A percentile compares a stretch with the other conserved stretches of the same genome.
These are phyloP conservation scores for Gymnorhina tibicen DNA, from an alignment of 2,113 vertebrate species.

Conservation along the genomic window DNA sequence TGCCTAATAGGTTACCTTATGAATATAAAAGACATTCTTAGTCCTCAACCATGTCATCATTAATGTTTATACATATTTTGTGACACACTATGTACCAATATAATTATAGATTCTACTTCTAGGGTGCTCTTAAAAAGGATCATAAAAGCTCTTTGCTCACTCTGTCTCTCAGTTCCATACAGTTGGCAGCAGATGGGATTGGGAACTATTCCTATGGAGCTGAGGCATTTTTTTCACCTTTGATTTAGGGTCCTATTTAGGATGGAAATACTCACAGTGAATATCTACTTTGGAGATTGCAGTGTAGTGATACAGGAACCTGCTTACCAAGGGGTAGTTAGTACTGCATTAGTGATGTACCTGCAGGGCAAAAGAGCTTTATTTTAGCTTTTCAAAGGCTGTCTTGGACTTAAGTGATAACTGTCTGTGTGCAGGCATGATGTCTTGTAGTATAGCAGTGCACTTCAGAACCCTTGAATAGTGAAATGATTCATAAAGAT, in stretches of 20 bases:
- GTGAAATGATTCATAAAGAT: not conserved
- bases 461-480: not conserved
- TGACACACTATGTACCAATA: conserved; percentile 19
- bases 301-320: not conserved
- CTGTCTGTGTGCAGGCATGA: not conserved
- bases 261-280: not conserved
- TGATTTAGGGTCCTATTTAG: conserved; percentile 28
- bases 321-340: conserved; percentile 30
- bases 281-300: not conserved
- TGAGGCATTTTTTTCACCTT: not conserved
- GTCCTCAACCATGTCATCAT: conserved; percentile 11
- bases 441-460: not conserved
- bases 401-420: not conserved
- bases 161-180: not conserved
- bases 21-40: conserved; percentile 38
- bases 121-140: conserved; percentile 32
- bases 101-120: conserved; percentile 48
- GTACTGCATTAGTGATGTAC: not conserved
- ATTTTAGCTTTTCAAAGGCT: conserved; percentile 36
- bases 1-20: conserved; percentile 23
- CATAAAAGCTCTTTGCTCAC: conserved; percentile 43
- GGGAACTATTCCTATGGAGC: not conserved
- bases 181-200: not conserved
- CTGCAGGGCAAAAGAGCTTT: not conserved
- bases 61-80: conserved; percentile 53